Base-by-base conservation (phyloP, 2,113 vertebrate species). In the Phasianus colchicus region DNA sequence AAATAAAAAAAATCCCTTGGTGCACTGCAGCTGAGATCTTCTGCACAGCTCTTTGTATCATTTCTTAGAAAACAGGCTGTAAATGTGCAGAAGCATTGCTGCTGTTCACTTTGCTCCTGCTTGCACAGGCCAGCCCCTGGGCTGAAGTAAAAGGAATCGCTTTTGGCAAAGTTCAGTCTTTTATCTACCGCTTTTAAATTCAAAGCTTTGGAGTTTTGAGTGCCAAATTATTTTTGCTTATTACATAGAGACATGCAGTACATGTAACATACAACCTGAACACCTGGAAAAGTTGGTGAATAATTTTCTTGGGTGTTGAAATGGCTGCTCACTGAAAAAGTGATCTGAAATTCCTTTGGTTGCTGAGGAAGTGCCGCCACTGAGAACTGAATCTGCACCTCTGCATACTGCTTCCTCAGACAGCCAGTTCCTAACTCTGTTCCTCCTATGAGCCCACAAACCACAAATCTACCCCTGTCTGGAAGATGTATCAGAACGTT, bases 21-120 rank as follows among this genome's bases (percentile, higher is more conserved):
- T 57, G 52, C 57, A 22, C 61, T 86, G 76, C 83, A 63, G 61
- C 2, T 81, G 58, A 88, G 65, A 65, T 84, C 57, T 57, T 86
- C 27, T 90, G 13, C 43, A 11, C 16, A 65, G 65, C 18, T 75
- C 72, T 81, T 64, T 10, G 2, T 55, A 52, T 9, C 1, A 2
- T 40, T 89, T 90, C 69, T 75, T 75, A 58, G 83, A 87, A 85
- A 87, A 89, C 45, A 63, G n/a, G 4, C 58, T 72, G 13, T 43
- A 54, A 48, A 83, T 4, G 43, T 45, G 63, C 3, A 4, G 84
- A 75, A 79, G 40, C 2, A 3, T 20, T 71, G 72, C 30, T 52
- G 24, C 69, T 55, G 47, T 86, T 83, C 21, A 15, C 6, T 75
- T 43, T 86, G 30, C 14, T 52, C 9, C 47, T 83, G 69, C 36